A percentile compares a stretch with the other conserved stretches of the same genome.
phyloP scores from a whole-genome alignment of 2,113 vertebrate species.

The Syngnathoides biaculeatus region DNA sequence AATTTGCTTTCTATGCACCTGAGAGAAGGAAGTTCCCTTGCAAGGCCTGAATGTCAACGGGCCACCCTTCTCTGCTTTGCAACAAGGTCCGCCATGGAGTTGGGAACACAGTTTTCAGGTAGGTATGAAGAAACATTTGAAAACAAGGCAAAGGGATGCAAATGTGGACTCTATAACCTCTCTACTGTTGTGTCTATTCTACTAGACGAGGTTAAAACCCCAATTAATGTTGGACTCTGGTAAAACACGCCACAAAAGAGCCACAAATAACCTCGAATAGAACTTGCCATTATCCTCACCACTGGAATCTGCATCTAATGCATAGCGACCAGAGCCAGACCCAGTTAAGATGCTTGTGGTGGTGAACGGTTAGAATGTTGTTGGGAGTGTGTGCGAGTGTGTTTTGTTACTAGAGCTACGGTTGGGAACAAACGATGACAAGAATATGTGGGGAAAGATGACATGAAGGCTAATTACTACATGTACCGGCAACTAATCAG shows the following conservation, averaged over 20 bases:
- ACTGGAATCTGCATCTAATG: constrained; percentile 68
- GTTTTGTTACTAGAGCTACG: constrained; percentile 47
- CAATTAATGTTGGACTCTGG: constrained; percentile 57
- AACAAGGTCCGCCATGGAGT: constrained; percentile 24
- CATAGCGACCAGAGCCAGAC: constrained; percentile 56
- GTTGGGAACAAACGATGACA: constrained; percentile 29
- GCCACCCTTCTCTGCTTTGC: constrained; percentile 32
- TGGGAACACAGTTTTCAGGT: neutral
- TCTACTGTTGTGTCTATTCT: constrained; percentile 18
- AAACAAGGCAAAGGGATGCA: constrained; percentile 35
- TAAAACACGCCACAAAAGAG: constrained; percentile 56
- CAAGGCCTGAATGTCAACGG: constrained; percentile 56
- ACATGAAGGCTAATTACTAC: neutral
- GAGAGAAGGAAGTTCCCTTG: constrained; percentile 68
- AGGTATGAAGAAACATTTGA: neutral
- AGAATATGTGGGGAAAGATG: constrained; percentile 33
- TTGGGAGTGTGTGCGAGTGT: constrained; percentile 40
- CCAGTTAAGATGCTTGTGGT: constrained; percentile 69
- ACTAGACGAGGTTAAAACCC: constrained; percentile 42
- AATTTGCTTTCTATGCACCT: constrained; percentile 69
- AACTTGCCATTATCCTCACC: constrained; percentile 61
- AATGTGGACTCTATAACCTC: constrained; percentile 24
- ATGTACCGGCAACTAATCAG: constrained; percentile 6
- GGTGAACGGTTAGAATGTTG: constrained; percentile 43
- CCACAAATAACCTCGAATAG: constrained; percentile 66